Evolutionary conservation across 2,888 invertebrate species (phyloP), one percentile per base, ranked within the genome.

Genomic region (Nemurella pictetii): DNA sequence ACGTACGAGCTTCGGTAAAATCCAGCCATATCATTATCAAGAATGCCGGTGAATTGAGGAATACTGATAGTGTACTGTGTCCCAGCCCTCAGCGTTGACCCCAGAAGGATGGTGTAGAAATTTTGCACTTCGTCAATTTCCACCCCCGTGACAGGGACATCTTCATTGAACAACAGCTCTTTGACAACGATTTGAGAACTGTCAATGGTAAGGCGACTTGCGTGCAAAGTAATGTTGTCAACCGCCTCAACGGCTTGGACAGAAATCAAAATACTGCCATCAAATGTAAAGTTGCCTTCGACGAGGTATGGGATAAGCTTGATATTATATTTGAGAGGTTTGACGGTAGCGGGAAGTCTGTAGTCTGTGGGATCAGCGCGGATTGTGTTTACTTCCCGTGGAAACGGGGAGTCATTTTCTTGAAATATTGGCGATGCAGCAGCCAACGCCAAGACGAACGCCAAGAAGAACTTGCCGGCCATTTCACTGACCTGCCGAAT

Each of bases 81-180:
- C 0, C 80, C 84, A 3, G 81, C 36, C 20, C 26, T 81, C 30
- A 86, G 20, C 1, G 25, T 9, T 7, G 26, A 28, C 12, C 20
- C 83, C 35, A 83, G 55, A 85, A 92, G 91, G 85, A 96, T 90
- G 32, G 95, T 92, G 88, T 95, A 93, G 89, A 96, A 96, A 9
- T 78, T 77, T 28, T 36, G 29, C 7, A 20, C 36, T 25, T 29
- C 36, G 29, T 84, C 80, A 20, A 28, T n/a, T n/a, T n/a, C 81
- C 28, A 12, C 25, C 4, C 26, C 27, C 0, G 15, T 30, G 25
- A 72, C 84, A n/a, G 32, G 32, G 20, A 75, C 5, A 12, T 25
- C 78, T 15, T 28, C 32, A 2, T 35, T 36, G 12, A 29, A 25
- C 26, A 30, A 80, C 28, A 84, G 25, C 26, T 78, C 28, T 15